A percentile compares a stretch with the other conserved stretches of the same genome.
Evolutionary conservation across 2,113 vertebrate species (phyloP).

Genomic region (Dendrocopos noguchii): DNA sequence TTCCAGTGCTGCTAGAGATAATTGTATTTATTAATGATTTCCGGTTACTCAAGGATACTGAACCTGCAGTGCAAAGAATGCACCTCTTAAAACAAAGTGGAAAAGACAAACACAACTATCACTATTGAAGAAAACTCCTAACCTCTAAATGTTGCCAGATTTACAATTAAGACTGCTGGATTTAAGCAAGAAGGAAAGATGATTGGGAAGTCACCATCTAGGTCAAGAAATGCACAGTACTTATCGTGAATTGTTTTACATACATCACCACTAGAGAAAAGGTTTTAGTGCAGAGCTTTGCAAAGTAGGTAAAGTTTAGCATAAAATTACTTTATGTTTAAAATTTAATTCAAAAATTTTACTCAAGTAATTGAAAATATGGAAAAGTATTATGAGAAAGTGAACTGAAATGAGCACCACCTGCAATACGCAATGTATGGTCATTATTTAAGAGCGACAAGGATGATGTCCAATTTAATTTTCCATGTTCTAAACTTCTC

Average conservation of each 20-base stretch:
- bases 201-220: not conserved
- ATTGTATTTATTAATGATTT: slow-evolving; percentile 38
- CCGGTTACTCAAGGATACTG: slow-evolving; percentile 10
- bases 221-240: not conserved
- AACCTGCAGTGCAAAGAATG: not conserved
- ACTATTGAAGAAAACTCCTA: not conserved
- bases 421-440: not conserved
- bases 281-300: not conserved
- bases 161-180: not conserved
- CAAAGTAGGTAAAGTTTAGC: not conserved
- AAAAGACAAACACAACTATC: not conserved
- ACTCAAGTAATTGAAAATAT: not conserved
- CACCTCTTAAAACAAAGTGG: not conserved
- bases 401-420: not conserved
- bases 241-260: not conserved
- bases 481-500: not conserved
- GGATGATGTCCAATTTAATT: not conserved
- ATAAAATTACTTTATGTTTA: not conserved
- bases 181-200: not conserved
- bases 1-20: not conserved
- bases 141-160: not conserved
- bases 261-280: not conserved
- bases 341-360: not conserved
- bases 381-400: not conserved
- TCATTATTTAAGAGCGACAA: not conserved